These are phyloP conservation scores for Stegostoma tigrinum DNA, from an alignment of 2,113 vertebrate genomes.

Conservation along the genomic window DNA sequence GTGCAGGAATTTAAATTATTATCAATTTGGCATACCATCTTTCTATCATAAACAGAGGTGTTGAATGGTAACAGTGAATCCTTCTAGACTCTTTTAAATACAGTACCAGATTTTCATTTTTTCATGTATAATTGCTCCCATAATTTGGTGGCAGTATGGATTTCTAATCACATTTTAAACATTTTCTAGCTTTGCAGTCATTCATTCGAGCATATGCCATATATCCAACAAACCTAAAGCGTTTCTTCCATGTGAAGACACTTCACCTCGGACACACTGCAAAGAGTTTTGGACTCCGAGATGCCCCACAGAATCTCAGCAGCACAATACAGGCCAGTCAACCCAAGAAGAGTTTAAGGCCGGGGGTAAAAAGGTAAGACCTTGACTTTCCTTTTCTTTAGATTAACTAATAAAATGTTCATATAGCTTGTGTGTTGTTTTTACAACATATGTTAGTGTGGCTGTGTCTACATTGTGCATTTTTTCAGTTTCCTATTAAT, in stretches of 20 bases:
- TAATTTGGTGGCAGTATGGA: not conserved
- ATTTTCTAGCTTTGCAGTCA: conserved; percentile 75
- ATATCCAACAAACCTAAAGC: conserved; percentile 77
- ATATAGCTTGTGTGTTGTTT: not conserved
- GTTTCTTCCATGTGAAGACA: conserved; percentile 76
- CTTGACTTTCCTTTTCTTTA: not conserved
- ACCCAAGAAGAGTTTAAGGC: conserved; percentile 48
- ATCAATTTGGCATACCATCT: not conserved
- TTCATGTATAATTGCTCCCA: not conserved
- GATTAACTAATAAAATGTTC: not conserved
- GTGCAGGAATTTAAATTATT: not conserved
- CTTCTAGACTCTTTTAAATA: not conserved
- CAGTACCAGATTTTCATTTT: not conserved
- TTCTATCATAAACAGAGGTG: not conserved
- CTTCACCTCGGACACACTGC: conserved; percentile 77
- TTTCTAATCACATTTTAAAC: not conserved
- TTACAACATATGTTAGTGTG: not conserved
- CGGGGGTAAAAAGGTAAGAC: conserved; percentile 51
- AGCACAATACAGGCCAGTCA: conserved; percentile 37
- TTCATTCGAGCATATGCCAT: conserved; percentile 82
- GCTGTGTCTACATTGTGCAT: not conserved
- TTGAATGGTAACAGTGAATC: not conserved
- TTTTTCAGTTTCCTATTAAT: not conserved
- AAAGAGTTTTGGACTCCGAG: conserved; percentile 92
- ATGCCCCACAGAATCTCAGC: conserved; percentile 72